Percentiles rank a stretch among this genome's conserved stretches.
phyloP scores from a whole-genome alignment of 2,113 vertebrate genomes.

The Loxodonta africana region DNA sequence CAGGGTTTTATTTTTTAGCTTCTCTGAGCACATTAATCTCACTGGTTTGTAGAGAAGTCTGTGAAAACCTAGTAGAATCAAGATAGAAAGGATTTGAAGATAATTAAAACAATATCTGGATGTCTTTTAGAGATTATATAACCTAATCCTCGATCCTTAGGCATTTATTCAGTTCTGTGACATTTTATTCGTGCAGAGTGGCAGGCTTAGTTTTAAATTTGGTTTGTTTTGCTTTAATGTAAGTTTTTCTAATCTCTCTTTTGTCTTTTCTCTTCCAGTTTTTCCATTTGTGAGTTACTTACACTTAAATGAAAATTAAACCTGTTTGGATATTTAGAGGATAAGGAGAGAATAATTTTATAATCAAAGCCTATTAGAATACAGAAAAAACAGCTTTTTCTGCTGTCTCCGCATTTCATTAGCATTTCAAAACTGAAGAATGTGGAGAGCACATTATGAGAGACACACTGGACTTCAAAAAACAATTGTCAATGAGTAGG shows the following conservation, averaged over 20 bases:
- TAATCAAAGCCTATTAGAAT: background rate
- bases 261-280: slow-evolving; percentile 8
- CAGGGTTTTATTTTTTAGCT: background rate
- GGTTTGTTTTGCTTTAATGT: slow-evolving; percentile 17
- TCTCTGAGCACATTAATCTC: background rate
- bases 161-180: slow-evolving; percentile 1
- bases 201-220: slow-evolving; percentile 11
- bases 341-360: background rate
- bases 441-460: background rate
- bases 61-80: slow-evolving; percentile 49
- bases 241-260: slow-evolving; percentile 22
- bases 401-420: background rate
- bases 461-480: background rate
- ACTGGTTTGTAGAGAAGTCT: slow-evolving; percentile 28
- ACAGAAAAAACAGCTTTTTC: background rate
- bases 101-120: slow-evolving; percentile 58
- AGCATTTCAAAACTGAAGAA: background rate
- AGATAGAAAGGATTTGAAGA: slow-evolving; percentile 59
- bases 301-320: slow-evolving; percentile 9
- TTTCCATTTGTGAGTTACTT: background rate
- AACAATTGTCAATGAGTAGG: background rate
- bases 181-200: slow-evolving; percentile 47
- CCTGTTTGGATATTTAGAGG: background rate
- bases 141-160: slow-evolving; percentile 53
- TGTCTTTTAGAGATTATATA: slow-evolving; percentile 29